Evolutionary conservation across 2,113 vertebrate species (phyloP), one percentile per base, ranked within the genome.

Genomic region (Pantherophis guttatus): DNA sequence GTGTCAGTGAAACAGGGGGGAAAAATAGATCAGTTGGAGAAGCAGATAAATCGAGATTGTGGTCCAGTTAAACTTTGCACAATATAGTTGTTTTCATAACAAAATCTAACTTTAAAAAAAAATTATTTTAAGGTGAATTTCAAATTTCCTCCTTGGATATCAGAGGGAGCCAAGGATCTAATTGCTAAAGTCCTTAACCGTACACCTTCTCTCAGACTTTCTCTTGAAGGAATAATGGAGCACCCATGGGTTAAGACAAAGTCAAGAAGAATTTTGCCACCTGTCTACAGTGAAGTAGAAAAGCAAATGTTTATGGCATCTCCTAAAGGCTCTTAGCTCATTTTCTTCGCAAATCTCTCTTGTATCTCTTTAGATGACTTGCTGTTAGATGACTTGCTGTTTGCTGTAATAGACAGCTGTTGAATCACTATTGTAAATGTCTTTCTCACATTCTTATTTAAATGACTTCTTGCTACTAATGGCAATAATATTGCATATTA

Each of bases 231-330:
- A 88, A 89, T 94, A 57, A 88, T 93, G 85, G 81, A 17, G 10
- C 92, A 94, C n/a, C 86, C 90, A 2, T 94, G 94, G 94, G 94
- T 94, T 26, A 93, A 94, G 90, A 58, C 44, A 21, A 93, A 94
- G 5, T 92, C 94, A 24, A 94, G 92, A 29, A 92, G 92, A 87
- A 91, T 94, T 29, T 86, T 91, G 29, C 94, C 92, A 26, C 94
- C 94, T 44, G 65, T 89, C 86, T 91, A 91, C 65, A 88, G 55
- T 50, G 52, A 50, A 57, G 17, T 8, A 50, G 90, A 88, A 93
- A 5, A 53, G 5, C 52, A 88, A 88, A 33, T 19, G 26, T 8
- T 3, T 39, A 5, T 8, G 15, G 26, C 17, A 1, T 23, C 33
- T 53, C 65, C 39, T 33, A 24, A 85, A 85, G 53, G 19, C 26